Conservation (phyloP, 1,140 invertebrate species). For the Paracyclopina nana region DNA sequence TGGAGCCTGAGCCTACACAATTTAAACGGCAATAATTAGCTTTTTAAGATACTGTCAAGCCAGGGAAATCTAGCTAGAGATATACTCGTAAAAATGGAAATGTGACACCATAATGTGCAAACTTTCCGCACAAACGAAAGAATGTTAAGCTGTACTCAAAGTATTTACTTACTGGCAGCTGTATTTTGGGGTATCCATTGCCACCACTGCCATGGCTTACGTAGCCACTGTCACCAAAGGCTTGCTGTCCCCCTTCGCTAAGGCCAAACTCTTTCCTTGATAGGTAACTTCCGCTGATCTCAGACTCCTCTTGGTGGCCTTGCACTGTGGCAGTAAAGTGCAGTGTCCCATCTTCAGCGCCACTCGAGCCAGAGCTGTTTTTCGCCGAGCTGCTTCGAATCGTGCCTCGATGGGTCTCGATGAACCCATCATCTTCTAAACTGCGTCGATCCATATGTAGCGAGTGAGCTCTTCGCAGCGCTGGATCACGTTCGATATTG, state of each 20-base stretch:
- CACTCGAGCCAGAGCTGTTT: background rate
- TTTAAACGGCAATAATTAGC: no score
- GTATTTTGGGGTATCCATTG: constrained; percentile 7
- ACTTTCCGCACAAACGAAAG: no score
- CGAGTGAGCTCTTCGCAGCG: background rate
- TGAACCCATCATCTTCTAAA: background rate
- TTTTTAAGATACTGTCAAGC: background rate
- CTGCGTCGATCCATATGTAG: background rate
- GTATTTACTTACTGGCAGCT: constrained; percentile 6
- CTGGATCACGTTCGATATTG: background rate
- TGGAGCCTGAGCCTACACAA: background rate
- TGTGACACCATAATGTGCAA: background rate
- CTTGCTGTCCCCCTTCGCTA: constrained; percentile 3
- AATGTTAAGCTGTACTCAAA: background rate
- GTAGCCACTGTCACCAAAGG: constrained; percentile 12
- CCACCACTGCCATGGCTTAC: constrained; percentile 16
- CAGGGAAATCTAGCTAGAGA: background rate
- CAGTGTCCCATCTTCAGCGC: background rate
- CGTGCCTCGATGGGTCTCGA: background rate
- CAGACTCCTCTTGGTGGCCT: no score
- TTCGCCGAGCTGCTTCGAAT: background rate
- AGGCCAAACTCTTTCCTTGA: constrained; percentile 8
- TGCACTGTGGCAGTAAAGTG: constrained; percentile 2
- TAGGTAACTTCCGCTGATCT: constrained; percentile 15
- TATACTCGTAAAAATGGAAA: background rate